Conservation (phyloP, 2,113 vertebrate species). For the Xenopus laevis region DNA sequence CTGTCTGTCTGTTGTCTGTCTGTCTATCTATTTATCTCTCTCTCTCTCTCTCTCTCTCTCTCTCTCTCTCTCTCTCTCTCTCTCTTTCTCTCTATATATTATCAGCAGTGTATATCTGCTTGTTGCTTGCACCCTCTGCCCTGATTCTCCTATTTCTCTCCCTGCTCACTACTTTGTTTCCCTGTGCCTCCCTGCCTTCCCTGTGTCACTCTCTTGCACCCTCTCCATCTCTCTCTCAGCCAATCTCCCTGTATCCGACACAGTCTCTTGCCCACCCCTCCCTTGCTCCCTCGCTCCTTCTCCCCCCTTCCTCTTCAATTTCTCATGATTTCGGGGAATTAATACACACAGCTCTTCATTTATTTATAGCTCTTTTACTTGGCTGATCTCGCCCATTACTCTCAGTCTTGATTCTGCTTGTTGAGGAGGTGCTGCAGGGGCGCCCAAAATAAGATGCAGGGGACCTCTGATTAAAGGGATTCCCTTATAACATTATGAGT, state of each 20-base stretch:
- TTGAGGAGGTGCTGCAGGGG: neutral
- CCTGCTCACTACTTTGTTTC: too few relatives aligned
- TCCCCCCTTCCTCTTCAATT: neutral
- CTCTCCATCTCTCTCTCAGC: too few relatives aligned
- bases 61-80: too few relatives aligned
- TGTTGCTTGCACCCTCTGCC: too few relatives aligned
- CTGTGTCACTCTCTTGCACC: neutral
- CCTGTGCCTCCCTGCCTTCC: too few relatives aligned
- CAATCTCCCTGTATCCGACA: neutral
- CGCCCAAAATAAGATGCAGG: neutral
- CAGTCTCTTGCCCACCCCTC: neutral
- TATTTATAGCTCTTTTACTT: slow-evolving; percentile 37
- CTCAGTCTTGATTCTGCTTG: neutral
- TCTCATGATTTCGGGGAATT: slow-evolving; percentile 27
- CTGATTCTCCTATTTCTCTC: too few relatives aligned
- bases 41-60: neutral
- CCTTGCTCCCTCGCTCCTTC: neutral
- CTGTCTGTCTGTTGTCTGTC: neutral
- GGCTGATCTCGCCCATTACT: slow-evolving; percentile 16
- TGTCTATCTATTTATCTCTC: neutral
- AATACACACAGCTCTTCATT: slow-evolving; percentile 29
- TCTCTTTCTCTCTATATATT: too few relatives aligned
- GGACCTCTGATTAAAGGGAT: neutral
- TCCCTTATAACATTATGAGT: neutral
- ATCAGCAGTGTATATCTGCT: too few relatives aligned